These are phyloP conservation scores for Corvus moneduloides DNA, from an alignment of 2,113 vertebrate species.

Conservation along the genomic window DNA sequence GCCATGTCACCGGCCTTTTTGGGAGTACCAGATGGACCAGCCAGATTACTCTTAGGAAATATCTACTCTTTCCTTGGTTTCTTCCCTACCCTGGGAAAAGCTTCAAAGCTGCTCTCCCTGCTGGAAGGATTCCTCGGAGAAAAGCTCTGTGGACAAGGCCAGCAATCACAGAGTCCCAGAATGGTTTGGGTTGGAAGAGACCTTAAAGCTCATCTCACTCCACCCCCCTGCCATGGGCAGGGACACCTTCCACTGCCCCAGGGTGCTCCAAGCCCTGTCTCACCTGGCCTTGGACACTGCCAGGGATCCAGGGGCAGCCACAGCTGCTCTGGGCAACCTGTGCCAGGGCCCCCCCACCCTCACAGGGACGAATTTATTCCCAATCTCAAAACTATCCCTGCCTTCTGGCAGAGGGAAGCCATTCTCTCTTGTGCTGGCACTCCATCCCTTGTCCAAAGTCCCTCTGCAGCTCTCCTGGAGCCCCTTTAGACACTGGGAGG, in stretches of 20 bases:
- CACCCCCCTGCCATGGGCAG: background rate
- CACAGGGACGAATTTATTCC: fast-evolving
- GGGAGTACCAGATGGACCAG: background rate
- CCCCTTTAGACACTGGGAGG: background rate
- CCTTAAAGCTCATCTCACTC: background rate
- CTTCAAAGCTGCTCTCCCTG: background rate
- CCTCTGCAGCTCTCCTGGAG: background rate
- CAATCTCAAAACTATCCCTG: fast-evolving
- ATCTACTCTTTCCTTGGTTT: conserved; percentile 13
- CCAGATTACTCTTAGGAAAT: conserved; percentile 29
- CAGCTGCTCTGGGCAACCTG: background rate
- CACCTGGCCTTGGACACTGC: fast-evolving
- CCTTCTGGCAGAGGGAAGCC: background rate
- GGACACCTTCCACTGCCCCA: background rate
- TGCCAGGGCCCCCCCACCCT: fast-evolving
- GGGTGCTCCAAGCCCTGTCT: fast-evolving
- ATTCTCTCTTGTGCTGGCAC: background rate
- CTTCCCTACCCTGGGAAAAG: background rate
- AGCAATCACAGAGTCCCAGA: background rate
- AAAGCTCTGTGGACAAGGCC: background rate
- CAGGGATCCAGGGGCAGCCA: background rate
- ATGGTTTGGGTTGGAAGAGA: background rate
- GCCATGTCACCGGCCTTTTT: background rate
- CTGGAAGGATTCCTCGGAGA: background rate
- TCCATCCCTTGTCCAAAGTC: fast-evolving